Evolutionary conservation across 2,888 invertebrate genomes (phyloP).

Genomic region (Limnephilus auricula): DNA sequence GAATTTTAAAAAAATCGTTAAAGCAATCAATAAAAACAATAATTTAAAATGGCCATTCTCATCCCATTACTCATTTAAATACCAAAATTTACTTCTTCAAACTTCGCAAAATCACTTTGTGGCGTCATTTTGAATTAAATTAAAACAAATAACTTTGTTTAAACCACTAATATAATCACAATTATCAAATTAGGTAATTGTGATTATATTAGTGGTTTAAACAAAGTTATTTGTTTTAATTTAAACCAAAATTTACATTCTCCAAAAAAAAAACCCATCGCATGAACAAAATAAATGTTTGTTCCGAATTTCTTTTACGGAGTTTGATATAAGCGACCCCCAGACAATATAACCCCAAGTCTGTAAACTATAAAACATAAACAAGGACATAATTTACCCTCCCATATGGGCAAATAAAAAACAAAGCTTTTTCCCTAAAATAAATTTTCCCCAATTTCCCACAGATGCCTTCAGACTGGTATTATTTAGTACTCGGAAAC

Average conservation of each 20-base stretch:
- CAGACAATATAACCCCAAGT: neutral
- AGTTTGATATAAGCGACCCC: constrained; percentile 2
- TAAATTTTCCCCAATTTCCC: constrained; percentile 30
- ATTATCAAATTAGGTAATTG: no score
- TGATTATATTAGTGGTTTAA: no score
- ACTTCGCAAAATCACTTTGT: no score
- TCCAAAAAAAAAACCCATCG: no score
- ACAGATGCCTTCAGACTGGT: constrained; percentile 32
- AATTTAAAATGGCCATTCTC: neutral
- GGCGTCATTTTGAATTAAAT: no score
- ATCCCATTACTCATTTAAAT: neutral
- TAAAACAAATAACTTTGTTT: no score
- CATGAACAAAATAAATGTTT: neutral
- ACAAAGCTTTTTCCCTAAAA: constrained; percentile 33
- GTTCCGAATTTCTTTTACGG: neutral
- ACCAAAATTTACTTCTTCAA: no score
- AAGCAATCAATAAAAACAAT: neutral
- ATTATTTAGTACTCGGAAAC: constrained; percentile 25
- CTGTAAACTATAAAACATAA: constrained; percentile 23
- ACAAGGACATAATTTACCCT: constrained; percentile 33
- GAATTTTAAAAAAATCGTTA: neutral
- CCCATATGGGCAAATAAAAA: constrained; percentile 40
- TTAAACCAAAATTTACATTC: neutral
- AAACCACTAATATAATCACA: no score
- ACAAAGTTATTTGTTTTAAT: no score